Base-by-base conservation (phyloP, 92 coral and sea anemone genomes). In the Ricordea florida region DNA sequence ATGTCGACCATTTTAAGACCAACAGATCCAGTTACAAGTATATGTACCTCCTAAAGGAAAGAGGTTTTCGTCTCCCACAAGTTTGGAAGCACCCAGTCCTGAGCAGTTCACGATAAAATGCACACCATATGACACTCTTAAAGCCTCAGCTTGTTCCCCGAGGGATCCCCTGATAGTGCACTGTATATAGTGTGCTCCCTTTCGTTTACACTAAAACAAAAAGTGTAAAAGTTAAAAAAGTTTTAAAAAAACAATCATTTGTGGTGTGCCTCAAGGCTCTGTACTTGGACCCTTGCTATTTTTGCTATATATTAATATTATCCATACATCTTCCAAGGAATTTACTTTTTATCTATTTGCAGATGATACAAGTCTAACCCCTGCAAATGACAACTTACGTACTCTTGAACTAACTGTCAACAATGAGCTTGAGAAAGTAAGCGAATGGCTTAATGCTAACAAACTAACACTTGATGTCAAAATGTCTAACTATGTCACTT, bases 71-170 rank as follows among this genome's bases (percentile, higher is more conserved):
- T 78, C 84, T 42, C 38, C 84, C 9, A 68, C 84, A 41, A 78
- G 46, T 31, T 78, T 77, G 5, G 55, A 20, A 11, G 84, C 53
- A 29, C 84, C 84, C 56, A 78, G 37, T 1, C 84, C 84, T 7
- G 76, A 62, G 42, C 84, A 78, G 61, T 78, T 78, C 4, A 78
- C 42, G 35, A 78, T 67, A 57, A 78, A 78, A 66, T 67, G 77
- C 32, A 67, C 84, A 42, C 75, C 76, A 25, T 66, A 78, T 10
- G 57, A 16, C 41, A 25, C 25, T 40, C 57, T 67, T 3, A 78
- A 60, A 1, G 45, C 49, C 24, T 67, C 49, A 5, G 55, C 84
- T 27, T 78, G 84, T n/a, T 66, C 66, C 6, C 20, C 29, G 6
- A 78, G 45, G 31, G 43, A 36, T 24, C 84, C 84, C 7, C 78